A percentile compares a stretch with the other conserved stretches of the same genome.
phyloP scores from a whole-genome alignment of 2,113 vertebrate species.

The Asarcornis scutulata region DNA sequence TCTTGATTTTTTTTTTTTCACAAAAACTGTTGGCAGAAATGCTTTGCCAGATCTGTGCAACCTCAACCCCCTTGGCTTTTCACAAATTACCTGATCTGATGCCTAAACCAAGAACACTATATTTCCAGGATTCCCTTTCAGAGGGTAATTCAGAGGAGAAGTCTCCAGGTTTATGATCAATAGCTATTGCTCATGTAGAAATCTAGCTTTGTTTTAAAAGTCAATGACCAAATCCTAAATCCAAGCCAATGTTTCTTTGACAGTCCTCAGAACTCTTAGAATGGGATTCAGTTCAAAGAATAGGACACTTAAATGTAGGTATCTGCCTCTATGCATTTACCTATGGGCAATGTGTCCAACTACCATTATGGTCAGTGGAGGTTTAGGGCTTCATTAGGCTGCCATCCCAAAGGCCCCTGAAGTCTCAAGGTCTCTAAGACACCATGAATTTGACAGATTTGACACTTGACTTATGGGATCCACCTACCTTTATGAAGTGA shows the following conservation, averaged over 20 bases:
- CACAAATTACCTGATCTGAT: neutral
- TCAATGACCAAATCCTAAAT: neutral
- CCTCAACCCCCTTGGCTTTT: neutral
- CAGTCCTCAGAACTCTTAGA: neutral
- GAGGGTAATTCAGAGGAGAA: neutral
- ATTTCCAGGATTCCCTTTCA: neutral
- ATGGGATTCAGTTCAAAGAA: neutral
- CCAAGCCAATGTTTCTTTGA: neutral
- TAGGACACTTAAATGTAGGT: neutral
- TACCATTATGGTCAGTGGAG: neutral
- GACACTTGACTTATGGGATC: neutral
- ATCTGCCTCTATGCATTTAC: neutral
- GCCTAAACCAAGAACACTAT: neutral
- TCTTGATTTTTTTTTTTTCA: neutral
- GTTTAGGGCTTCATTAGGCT: neutral
- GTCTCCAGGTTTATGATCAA: neutral
- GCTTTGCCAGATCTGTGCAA: neutral
- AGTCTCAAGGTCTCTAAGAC: neutral
- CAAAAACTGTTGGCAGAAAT: neutral
- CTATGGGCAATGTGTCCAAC: neutral
- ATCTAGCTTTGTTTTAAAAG: neutral
- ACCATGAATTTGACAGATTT: neutral
- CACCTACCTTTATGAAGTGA: neutral
- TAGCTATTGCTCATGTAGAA: neutral
- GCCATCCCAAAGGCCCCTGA: neutral